Base-by-base conservation (phyloP, 2,797 vertebrate species). In the Hoplostethus atlanticus region DNA sequence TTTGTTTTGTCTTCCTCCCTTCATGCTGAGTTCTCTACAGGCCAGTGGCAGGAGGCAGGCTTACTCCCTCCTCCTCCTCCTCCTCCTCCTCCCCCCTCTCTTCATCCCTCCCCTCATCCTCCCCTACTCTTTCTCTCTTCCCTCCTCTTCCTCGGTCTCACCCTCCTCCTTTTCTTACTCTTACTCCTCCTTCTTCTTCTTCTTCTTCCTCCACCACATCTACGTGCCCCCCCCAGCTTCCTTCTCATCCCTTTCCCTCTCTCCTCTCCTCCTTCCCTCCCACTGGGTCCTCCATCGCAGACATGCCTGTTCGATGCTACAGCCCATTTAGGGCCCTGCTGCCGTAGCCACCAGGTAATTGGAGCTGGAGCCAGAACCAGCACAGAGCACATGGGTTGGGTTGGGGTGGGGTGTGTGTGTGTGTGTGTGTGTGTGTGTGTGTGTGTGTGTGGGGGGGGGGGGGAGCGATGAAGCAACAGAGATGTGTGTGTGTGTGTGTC, bases 251-350 rank as follows among this genome's bases (percentile, higher is more conserved):
- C 36, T 63, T 58, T 17, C 7, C 40, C 42, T 38, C 64, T 28
- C 46, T 74, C 52, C 46, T 48, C 61, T 70, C 59, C 42, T 59
- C 61, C 62, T 66, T 34, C 67, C 69, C 84, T 87, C 85, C 85
- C 71, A 81, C 90, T 84, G 88, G 72, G 90, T 17, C 66, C 88
- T 90, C 87, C 68, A 51, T 84, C 72, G 87, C 73, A 94, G 94
- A 89, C 97, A 97, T 98, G 97, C 94, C 95, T 91, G 80, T 93
- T 90, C 81, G 79, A 89, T 92, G 92, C 91, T 94, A 89, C 77
- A 89, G 95, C 94, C 92, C 83, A 98, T 97, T 98, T 98, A 96
- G 93, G 94, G 88, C 90, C 86, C 93, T 92, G 91, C 91, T 91
- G 79, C 88, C 88, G 77, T 34, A 68, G 84, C 80, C 80, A 74